Base-by-base conservation (phyloP, 37 sponge, comb jelly and placozoan species). In the Lycopodina hypogea region DNA sequence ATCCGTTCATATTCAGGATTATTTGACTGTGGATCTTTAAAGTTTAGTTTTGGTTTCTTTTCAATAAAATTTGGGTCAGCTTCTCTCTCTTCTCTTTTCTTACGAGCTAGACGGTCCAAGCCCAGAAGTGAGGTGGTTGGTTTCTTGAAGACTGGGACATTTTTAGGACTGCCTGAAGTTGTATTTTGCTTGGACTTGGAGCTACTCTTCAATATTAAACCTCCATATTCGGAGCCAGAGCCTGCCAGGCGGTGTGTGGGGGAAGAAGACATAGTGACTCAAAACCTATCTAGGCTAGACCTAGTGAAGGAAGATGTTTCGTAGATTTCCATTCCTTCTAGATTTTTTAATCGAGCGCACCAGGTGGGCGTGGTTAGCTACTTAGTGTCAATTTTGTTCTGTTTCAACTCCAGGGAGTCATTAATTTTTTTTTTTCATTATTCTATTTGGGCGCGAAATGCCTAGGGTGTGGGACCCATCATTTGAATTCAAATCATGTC, bases 81-180 rank as follows among this genome's bases (percentile, higher is more conserved):
- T 22, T 81, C 81, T 37, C 86, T 84, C 64, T 88, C 71, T 24
- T 84, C 71, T 38, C 92, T 58, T 55, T 93, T 96, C 70, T 83
- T 62, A 29, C 68, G 60, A 23, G 97, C 97, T 30, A 96, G 83
- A 2, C 68, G 67, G 24, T 96, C 93, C 2, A 96, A 67, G 0
- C 97, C 97, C 29, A 96, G 74, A 4, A 93, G 68, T 42, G 96
- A 96, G 1, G 30, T 75, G 6, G 65, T n/a, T 1, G 97, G 92
- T 22, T 78, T 79, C 35, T 88, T 90, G 59, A 90, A 90, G 19
- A 78, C 80, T 48, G 72, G 53, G 30, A 77, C 77, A 9, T 74
- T 76, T 3, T 78, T 68, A 30, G 29, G 6, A 35, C 34, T n/a
- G 7, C 34, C 26, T 66, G 50, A 21, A 2, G 53, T 17, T n/a